A percentile compares a stretch with the other conserved stretches of the same genome.
Evolutionary conservation across 2,888 invertebrate species (phyloP).

Genomic region (Mechanitis mazaeus): DNA sequence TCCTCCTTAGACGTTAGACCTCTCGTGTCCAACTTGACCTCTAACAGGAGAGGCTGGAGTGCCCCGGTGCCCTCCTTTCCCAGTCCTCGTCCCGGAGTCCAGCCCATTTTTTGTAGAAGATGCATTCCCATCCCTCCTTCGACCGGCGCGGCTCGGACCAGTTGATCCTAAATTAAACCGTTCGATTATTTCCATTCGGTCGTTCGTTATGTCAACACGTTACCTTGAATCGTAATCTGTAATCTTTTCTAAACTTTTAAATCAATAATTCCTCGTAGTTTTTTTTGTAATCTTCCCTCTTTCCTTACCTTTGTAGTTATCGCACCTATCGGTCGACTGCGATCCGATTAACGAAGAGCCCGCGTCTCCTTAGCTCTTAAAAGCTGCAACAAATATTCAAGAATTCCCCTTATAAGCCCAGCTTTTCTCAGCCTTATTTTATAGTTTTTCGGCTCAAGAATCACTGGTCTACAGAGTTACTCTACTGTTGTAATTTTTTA

Average conservation of each 20-base stretch:
- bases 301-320: constrained; percentile 59
- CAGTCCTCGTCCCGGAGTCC: constrained; percentile 97
- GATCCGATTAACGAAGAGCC: constrained; percentile 49
- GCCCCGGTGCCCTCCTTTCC: constrained; percentile 96
- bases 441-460: constrained; percentile 37
- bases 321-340: constrained; percentile 55
- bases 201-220: not conserved
- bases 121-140: constrained; percentile 98
- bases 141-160: constrained; percentile 92
- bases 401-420: constrained; percentile 66
- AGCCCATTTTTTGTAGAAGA: constrained; percentile 98
- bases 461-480: constrained; percentile 38
- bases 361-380: constrained; percentile 65
- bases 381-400: constrained; percentile 76
- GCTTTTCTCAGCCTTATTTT: constrained; percentile 46
- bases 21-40: constrained; percentile 97
- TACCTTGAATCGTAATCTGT: not conserved
- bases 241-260: not conserved
- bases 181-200: constrained; percentile 12
- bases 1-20: constrained; percentile 89
- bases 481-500: too few species aligned
- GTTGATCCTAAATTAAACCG: constrained; percentile 84
- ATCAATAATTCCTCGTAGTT: not conserved
- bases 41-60: constrained; percentile 90
- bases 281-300: constrained; percentile 22